Conservation (phyloP, 2,888 invertebrate genomes). For the Drosophila nigritarsus region DNA sequence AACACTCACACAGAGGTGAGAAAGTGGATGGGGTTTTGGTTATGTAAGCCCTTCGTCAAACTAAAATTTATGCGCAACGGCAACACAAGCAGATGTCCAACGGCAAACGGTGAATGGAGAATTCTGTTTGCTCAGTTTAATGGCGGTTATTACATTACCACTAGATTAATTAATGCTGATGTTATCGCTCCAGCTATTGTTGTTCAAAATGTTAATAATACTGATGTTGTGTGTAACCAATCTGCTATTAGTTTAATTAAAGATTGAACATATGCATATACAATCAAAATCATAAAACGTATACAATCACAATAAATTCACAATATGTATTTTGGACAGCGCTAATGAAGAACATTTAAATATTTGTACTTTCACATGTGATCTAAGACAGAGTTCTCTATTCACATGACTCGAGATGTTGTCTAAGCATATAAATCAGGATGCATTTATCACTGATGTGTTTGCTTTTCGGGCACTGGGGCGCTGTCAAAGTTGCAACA, state of each 20-base stretch:
- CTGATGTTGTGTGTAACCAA: conserved; percentile 8
- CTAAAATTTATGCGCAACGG: conserved; percentile 68
- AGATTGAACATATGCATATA: conserved; percentile 6
- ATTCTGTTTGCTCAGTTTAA: conserved; percentile 73
- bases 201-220: conserved; percentile 37
- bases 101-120: conserved; percentile 17
- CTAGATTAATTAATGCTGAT: conserved; percentile 63
- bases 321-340: neutral
- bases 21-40: neutral
- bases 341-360: neutral
- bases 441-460: conserved; percentile 11
- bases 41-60: conserved; percentile 41
- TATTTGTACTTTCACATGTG: neutral
- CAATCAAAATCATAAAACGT: too few species aligned
- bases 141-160: conserved; percentile 69
- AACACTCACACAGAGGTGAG: conserved; percentile 16
- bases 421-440: conserved; percentile 1
- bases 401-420: neutral
- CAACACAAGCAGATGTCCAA: conserved; percentile 30
- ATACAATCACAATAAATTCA: neutral
- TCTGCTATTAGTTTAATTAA: conserved; percentile 61
- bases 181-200: conserved; percentile 20
- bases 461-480: conserved; percentile 14
- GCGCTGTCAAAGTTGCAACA: conserved; percentile 46
- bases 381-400: neutral